A percentile compares a stretch with the other conserved stretches of the same genome.
Evolutionary conservation across 2,113 vertebrate genomes (phyloP).

Genomic region (Ceyx melanurus): DNA sequence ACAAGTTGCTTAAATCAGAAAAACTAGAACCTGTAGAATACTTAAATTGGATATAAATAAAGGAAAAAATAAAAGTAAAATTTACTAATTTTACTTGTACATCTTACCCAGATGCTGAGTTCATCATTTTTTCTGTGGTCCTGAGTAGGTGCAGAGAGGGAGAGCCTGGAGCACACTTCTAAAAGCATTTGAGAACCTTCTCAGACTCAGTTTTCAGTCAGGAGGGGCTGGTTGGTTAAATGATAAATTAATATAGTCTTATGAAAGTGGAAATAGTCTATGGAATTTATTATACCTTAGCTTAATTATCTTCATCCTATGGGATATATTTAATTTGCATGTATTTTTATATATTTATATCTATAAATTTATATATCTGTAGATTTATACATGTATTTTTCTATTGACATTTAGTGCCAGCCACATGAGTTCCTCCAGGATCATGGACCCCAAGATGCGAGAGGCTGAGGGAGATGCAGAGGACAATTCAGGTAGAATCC

Average conservation of each 20-base stretch:
- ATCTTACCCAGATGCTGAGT: not conserved
- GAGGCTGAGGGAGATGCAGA: constrained; percentile 82
- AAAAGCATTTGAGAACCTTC: not conserved
- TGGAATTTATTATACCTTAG: not conserved
- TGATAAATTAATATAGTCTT: not conserved
- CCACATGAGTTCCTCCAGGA: constrained; percentile 64
- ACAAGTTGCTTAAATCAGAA: not conserved
- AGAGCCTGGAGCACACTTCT: not conserved
- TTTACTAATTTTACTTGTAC: not conserved
- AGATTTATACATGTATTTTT: too few species aligned
- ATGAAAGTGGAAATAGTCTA: not conserved
- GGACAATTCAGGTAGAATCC: constrained; percentile 81
- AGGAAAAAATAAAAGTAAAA: not conserved
- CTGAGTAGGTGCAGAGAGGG: not conserved
- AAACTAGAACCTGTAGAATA: not conserved
- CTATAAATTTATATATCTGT: too few species aligned
- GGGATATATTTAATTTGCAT: not conserved
- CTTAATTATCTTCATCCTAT: not conserved
- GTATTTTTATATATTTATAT: too few species aligned
- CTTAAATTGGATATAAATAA: not conserved
- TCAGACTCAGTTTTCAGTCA: not conserved
- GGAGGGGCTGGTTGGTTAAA: not conserved
- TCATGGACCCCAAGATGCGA: constrained; percentile 82
- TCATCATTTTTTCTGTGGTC: not conserved
- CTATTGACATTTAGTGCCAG: constrained; percentile 45